A percentile compares a stretch with the other conserved stretches of the same genome.
These are phyloP conservation scores for Morpho deidamia DNA, from an alignment of 2,888 invertebrate species.

Conservation along the genomic window DNA sequence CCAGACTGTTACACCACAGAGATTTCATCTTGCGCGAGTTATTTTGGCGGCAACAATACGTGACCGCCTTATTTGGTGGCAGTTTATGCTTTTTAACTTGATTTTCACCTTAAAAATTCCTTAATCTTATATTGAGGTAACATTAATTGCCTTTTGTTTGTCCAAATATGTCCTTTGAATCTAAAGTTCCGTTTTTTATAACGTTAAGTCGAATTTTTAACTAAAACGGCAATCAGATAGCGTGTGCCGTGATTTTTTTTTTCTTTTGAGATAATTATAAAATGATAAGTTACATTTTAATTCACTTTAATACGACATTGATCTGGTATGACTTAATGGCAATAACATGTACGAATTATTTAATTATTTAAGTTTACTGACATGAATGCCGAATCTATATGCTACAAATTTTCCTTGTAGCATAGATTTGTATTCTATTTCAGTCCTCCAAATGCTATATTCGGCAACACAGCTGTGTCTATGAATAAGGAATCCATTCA, in stretches of 20 bases:
- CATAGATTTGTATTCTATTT: too few relatives aligned
- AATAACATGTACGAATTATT: too few relatives aligned
- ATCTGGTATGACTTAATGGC: too few relatives aligned
- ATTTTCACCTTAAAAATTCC: slow-evolving; percentile 48
- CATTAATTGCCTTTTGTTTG: slow-evolving; percentile 53
- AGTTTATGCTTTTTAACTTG: slow-evolving; percentile 44
- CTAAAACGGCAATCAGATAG: slow-evolving; percentile 13
- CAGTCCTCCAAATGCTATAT: too few relatives aligned
- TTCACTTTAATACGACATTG: too few relatives aligned
- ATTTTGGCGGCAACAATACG: slow-evolving; percentile 67
- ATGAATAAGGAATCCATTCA: too few relatives aligned
- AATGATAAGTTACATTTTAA: slow-evolving; percentile 1
- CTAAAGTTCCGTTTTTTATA: slow-evolving; percentile 15
- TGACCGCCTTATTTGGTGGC: slow-evolving; percentile 58
- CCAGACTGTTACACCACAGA: slow-evolving; percentile 60
- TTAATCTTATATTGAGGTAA: slow-evolving; percentile 40
- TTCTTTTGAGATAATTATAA: background rate
- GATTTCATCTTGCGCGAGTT: slow-evolving; percentile 62
- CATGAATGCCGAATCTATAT: too few relatives aligned
- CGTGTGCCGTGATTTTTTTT: background rate
- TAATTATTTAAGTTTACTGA: too few relatives aligned
- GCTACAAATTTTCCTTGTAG: too few relatives aligned
- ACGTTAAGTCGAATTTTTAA: background rate
- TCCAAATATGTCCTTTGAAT: slow-evolving; percentile 27
- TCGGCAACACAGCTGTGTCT: too few relatives aligned